Base-by-base conservation (phyloP, 2,888 invertebrate species). In the Micoletzkya japonica region DNA sequence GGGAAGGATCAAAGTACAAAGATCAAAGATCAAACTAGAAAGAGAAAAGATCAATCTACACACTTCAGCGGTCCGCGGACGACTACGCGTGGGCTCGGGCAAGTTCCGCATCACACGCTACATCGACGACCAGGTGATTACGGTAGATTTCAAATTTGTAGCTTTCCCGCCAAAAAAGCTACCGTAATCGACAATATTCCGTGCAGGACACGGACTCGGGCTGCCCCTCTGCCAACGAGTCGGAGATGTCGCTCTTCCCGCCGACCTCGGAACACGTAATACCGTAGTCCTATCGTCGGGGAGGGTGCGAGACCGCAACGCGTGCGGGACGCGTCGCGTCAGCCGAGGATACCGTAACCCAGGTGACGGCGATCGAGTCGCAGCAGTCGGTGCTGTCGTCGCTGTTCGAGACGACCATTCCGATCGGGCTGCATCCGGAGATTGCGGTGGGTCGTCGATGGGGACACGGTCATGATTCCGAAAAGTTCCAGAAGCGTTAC, bases 401-500 rank as follows among this genome's bases (percentile, higher is more conserved):
- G 10, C n/a, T 32, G 3, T 28, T 28, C 28, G 36, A n/a, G 17
- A 34, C n/a, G 24, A 52, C 54, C 26, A 66, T 66, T 37, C 64
- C 64, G 26, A 52, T 66, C 54, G 64, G 64, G 17, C 64, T 66
- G 37, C 64, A 66, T n/a, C 64, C 64, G 37, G 64, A 66, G 64
- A 26, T 36, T 10, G 28, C 52, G 32, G 63, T 60, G 26, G 17
- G 57, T 28, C 44, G 10, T 44, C 20, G 44, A 44, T 44, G n/a
- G n/a, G n/a, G n/a, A n/a, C n/a, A n/a, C n/a, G n/a, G n/a, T n/a
- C n/a, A n/a, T n/a, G n/a, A n/a, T n/a, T n/a, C n/a, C n/a, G n/a
- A n/a, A n/a, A n/a, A n/a, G n/a, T n/a, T n/a, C n/a, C n/a, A n/a
- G n/a, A n/a, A n/a, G n/a, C n/a, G n/a, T n/a, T n/a, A n/a, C n/a